These are phyloP conservation scores for Carapus acus DNA, from an alignment of 2,797 vertebrate genomes.

Conservation along the genomic window DNA sequence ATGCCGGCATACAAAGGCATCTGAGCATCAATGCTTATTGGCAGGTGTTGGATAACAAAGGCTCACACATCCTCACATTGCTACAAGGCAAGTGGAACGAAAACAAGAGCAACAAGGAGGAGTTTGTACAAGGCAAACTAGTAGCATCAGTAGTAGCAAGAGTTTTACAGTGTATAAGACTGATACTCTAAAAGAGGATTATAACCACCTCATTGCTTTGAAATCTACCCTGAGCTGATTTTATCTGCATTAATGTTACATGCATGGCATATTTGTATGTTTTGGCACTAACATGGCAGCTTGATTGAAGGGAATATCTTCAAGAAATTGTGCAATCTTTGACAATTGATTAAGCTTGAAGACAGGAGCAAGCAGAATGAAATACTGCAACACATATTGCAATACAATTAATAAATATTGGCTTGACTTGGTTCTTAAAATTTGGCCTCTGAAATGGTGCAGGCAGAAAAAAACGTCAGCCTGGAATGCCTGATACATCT, in stretches of 20 bases:
- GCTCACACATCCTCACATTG: conserved; percentile 16
- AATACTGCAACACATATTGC: too few species aligned
- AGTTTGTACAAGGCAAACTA: conserved; percentile 33
- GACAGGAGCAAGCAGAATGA: too few species aligned
- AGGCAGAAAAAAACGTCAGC: too few species aligned
- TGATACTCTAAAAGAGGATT: too few species aligned
- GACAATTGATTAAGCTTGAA: too few species aligned
- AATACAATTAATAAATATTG: too few species aligned
- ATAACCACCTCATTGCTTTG: too few species aligned
- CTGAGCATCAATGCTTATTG: too few species aligned
- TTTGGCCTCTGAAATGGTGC: too few species aligned
- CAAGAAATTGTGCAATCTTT: conserved; percentile 15
- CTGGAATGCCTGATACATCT: too few species aligned
- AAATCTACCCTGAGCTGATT: conserved; percentile 52
- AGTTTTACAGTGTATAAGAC: conserved; percentile 3
- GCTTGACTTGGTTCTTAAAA: too few species aligned
- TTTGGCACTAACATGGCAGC: conserved; percentile 43
- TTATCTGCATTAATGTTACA: conserved; percentile 16
- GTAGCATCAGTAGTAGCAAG: conserved; percentile 7
- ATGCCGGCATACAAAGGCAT: conserved; percentile 22
- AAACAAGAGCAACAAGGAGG: conserved; percentile 42
- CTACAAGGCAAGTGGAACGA: conserved; percentile 48
- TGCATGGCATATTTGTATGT: conserved; percentile 3
- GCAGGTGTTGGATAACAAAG: background rate
- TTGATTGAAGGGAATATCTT: conserved; percentile 14